Evolutionary conservation across 1,140 invertebrate genomes (phyloP), one percentile per base, ranked within the genome.

Genomic region (Saccostrea echinata): DNA sequence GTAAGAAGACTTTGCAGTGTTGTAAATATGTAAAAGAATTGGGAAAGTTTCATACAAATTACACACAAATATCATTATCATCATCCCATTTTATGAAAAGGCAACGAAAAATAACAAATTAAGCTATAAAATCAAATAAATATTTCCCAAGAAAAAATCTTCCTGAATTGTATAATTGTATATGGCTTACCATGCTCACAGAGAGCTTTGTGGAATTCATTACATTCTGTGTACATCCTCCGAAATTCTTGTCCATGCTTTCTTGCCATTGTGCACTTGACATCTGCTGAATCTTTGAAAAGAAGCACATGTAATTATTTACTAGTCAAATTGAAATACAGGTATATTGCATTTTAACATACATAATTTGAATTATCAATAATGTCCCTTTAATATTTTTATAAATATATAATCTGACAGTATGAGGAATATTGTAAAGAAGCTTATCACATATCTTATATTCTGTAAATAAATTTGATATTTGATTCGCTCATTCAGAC

Each of bases 111-210:
- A 43, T 43, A 43, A 8, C 6, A 2, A 43, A 43, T 43, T n/a
- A n/a, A n/a, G n/a, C n/a, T n/a, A n/a, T n/a, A n/a, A 43, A 43
- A 43, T 43, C 43, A 43, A 43, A 43, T 43, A 43, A 9, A 4
- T 43, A 43, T 43, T 43, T 43, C 43, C 0, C 43, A 43, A 9
- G 4, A 9, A 43, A 43, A n/a, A n/a, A n/a, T n/a, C n/a, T n/a
- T n/a, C n/a, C n/a, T n/a, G n/a, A n/a, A n/a, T 55, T 11, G 18
- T 55, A 55, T 55, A 16, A 61, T 21, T n/a, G 55, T 21, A n/a
- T 21, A 18, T 21, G 55, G n/a, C 68, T 76, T 33, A 76, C 68
- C 24, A 76, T 76, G 68, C 30, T 76, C 68, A 76, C 68, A 76
- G 12, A 76, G 68, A 8, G 68, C 68, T 30, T 33, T 33, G 27